phyloP scores from a whole-genome alignment of 2,113 vertebrate genomes.

The Physeter macrocephalus region DNA sequence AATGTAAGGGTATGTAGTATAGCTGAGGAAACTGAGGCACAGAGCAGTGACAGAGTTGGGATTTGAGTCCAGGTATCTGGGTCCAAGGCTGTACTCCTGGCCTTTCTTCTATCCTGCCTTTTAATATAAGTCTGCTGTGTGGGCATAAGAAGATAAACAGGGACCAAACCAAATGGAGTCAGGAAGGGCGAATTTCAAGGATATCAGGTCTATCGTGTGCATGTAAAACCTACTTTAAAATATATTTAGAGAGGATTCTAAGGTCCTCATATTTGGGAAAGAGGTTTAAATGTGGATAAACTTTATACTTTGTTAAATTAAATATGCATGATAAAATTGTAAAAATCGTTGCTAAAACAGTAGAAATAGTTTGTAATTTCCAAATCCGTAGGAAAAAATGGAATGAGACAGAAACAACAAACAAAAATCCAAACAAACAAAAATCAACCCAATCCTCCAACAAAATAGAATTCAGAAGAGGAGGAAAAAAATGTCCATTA shows the following conservation, averaged over 20 bases:
- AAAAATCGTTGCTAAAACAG: not conserved
- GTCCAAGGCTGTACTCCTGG: too few species aligned
- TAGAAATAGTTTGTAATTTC: not conserved
- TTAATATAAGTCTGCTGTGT: not conserved
- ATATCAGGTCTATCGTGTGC: not conserved
- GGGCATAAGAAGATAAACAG: not conserved
- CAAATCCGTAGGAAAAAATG: not conserved
- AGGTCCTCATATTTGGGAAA: not conserved
- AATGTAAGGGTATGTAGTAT: not conserved
- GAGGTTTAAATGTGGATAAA: not conserved
- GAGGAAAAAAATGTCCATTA: not conserved
- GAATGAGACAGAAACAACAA: not conserved
- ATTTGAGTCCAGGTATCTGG: not conserved
- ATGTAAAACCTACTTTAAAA: not conserved
- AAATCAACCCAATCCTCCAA: not conserved
- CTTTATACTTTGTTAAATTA: not conserved
- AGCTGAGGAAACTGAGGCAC: not conserved
- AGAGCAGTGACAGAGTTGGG: not conserved
- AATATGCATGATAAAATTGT: not conserved
- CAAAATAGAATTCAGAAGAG: not conserved
- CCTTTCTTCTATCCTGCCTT: not conserved
- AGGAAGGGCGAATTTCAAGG: not conserved
- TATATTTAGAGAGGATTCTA: not conserved
- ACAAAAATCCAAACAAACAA: not conserved
- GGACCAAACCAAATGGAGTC: not conserved